Conservation (phyloP, 2,797 vertebrate species). For the Lithobates pipiens region DNA sequence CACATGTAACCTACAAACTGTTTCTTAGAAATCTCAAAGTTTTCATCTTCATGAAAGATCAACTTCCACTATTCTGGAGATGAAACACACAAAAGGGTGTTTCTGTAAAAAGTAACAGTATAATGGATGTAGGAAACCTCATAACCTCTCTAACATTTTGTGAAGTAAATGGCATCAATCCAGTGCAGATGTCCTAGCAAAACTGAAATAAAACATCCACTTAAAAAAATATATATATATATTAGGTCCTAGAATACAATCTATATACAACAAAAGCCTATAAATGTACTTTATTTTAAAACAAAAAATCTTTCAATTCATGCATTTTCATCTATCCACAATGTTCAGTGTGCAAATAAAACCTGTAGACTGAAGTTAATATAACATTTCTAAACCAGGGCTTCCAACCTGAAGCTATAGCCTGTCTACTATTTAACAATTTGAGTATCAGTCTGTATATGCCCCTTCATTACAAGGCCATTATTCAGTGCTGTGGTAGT, state of each 20-base stretch:
- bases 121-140: background rate
- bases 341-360: too few relatives aligned
- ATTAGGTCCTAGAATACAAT: background rate
- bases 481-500: too few relatives aligned
- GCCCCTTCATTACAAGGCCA: too few relatives aligned
- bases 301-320: too few relatives aligned
- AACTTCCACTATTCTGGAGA: background rate
- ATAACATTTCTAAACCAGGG: too few relatives aligned
- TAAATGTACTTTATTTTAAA: background rate
- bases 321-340: too few relatives aligned
- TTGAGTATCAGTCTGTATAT: too few relatives aligned
- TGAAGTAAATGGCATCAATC: background rate
- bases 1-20: background rate
- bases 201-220: background rate
- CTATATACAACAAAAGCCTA: background rate
- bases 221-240: background rate
- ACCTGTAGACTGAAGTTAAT: too few relatives aligned
- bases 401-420: too few relatives aligned
- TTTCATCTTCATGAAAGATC: conserved; percentile 17
- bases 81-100: conserved; percentile 13
- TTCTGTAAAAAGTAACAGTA: background rate
- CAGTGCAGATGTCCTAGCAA: background rate
- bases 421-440: too few relatives aligned
- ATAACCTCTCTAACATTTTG: conserved; percentile 2
- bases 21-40: background rate